Percentiles rank a stretch among this genome's conserved stretches.
Conservation (phyloP, 2,797 vertebrate species). For the Cyprinella venusta region DNA sequence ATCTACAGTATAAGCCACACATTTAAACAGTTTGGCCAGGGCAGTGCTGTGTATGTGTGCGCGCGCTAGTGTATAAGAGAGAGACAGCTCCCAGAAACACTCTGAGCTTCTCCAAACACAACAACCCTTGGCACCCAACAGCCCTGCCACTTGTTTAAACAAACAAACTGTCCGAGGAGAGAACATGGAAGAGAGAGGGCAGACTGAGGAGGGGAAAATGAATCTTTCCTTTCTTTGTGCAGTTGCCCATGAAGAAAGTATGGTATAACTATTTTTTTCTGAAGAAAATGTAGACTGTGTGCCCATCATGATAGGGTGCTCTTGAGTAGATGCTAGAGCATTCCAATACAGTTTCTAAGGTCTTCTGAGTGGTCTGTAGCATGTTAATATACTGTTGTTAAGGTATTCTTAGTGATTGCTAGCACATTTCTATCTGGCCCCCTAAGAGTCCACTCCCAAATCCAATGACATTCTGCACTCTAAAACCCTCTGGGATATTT, state of each 20-base stretch:
- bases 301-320: not conserved
- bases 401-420: not conserved
- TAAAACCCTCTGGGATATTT: not conserved
- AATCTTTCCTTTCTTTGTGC: not conserved
- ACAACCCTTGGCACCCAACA: constrained; percentile 74
- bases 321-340: not conserved
- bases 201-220: constrained; percentile 47
- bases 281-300: not conserved
- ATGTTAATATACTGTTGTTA: not conserved
- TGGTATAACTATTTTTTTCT: not conserved
- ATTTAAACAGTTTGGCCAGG: constrained; percentile 77
- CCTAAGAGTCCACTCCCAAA: not conserved
- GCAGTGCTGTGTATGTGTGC: constrained; percentile 59
- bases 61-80: constrained; percentile 8
- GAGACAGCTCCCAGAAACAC: constrained; percentile 67
- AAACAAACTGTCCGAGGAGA: constrained; percentile 73
- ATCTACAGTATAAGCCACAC: constrained; percentile 74
- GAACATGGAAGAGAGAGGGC: constrained; percentile 59
- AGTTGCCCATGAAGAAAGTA: not conserved
- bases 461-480: not conserved
- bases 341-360: not conserved
- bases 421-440: not conserved
- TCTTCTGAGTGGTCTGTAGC: not conserved
- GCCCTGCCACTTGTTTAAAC: constrained; percentile 79
- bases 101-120: constrained; percentile 74